Conservation (phyloP, 2,113 vertebrate genomes). For the Dicrurus megarhynchus region DNA sequence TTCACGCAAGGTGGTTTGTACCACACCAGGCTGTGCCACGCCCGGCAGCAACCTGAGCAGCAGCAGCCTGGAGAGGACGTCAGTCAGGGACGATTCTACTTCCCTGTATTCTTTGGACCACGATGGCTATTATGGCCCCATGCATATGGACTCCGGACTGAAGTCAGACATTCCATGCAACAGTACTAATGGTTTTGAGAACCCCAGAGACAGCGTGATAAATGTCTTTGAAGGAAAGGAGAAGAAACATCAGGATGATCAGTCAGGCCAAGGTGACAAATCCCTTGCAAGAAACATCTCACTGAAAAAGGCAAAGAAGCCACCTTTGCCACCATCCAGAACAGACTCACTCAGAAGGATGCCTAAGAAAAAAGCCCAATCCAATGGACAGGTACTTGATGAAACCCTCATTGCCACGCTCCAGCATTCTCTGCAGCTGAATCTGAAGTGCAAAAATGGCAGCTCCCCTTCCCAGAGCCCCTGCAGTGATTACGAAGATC, state of each 20-base stretch:
- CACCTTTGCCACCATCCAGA: constrained; percentile 88
- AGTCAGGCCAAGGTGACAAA: constrained; percentile 75
- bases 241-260: constrained; percentile 73
- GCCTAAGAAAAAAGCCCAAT: constrained; percentile 76
- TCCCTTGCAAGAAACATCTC: constrained; percentile 89
- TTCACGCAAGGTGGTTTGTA: constrained; percentile 62
- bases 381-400: constrained; percentile 81
- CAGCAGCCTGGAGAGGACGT: constrained; percentile 82
- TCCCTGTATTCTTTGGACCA: constrained; percentile 87
- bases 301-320: constrained; percentile 91
- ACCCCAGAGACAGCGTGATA: constrained; percentile 81
- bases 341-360: constrained; percentile 91
- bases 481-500: constrained; percentile 92
- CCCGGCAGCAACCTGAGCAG: constrained; percentile 84
- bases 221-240: constrained; percentile 82
- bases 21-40: constrained; percentile 81
- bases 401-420: constrained; percentile 90
- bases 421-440: constrained; percentile 89
- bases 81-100: constrained; percentile 79
- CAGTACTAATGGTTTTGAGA: constrained; percentile 73
- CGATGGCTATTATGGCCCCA: constrained; percentile 81
- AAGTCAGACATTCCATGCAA: constrained; percentile 70
- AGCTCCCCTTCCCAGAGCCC: constrained; percentile 91
- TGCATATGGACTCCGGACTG: constrained; percentile 78
- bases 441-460: constrained; percentile 79